phyloP scores from a whole-genome alignment of 1,140 invertebrate species.

The Physella acuta region DNA sequence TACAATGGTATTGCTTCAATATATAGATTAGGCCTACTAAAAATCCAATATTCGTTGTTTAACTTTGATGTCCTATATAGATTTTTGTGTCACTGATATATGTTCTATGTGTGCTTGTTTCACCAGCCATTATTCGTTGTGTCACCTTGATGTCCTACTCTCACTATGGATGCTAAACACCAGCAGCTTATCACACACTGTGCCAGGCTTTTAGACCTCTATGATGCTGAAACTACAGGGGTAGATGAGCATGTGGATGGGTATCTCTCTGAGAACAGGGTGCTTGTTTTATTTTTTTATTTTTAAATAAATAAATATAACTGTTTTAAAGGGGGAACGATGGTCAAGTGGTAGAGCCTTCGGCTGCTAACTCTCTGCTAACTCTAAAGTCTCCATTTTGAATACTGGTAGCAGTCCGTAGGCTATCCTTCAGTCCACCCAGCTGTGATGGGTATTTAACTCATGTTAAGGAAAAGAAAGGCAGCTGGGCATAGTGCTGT shows the following conservation, averaged over 20 bases:
- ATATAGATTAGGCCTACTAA: no score
- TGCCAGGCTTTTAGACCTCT: slow-evolving; percentile 5
- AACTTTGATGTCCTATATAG: no score
- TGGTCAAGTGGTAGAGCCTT: neutral
- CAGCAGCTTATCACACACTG: slow-evolving; percentile 18
- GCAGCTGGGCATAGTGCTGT: no score
- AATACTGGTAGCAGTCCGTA: neutral
- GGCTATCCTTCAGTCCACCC: no score
- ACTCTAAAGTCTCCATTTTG: neutral
- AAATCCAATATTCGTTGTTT: no score
- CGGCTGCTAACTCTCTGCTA: neutral
- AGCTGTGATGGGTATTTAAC: no score
- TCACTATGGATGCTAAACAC: slow-evolving; percentile 23
- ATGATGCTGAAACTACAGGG: neutral
- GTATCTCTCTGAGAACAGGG: slow-evolving; percentile 12
- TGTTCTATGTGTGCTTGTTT: no score
- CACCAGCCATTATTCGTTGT: no score
- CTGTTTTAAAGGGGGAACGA: neutral
- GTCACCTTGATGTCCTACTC: no score
- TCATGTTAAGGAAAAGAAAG: no score
- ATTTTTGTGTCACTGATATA: no score
- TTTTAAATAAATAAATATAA: neutral
- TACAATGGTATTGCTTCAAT: no score
- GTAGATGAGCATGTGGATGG: slow-evolving; percentile 17
- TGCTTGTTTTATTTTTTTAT: neutral